phyloP scores from a whole-genome alignment of 2,888 invertebrate species.

The Zhengitettix transpicula region DNA sequence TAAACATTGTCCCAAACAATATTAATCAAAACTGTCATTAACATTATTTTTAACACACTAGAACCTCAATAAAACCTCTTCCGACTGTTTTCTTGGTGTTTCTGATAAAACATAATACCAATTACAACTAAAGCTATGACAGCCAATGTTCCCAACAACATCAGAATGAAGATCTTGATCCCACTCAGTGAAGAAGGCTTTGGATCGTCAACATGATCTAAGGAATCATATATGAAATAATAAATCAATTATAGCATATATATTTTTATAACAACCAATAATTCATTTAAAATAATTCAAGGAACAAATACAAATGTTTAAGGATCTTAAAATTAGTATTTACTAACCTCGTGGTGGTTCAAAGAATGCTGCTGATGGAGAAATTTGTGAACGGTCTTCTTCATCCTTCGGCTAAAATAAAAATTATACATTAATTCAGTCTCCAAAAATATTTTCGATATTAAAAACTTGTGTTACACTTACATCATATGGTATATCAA shows the following conservation, averaged over 20 bases:
- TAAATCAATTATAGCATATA: not conserved
- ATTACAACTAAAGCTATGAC: slow-evolving; percentile 70
- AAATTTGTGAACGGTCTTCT: slow-evolving; percentile 58
- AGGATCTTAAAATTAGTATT: not conserved
- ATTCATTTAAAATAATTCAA: not conserved
- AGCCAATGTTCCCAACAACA: slow-evolving; percentile 69
- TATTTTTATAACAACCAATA: not conserved
- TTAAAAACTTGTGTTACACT: slow-evolving; percentile 21
- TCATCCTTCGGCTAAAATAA: slow-evolving; percentile 38
- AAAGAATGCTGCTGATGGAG: slow-evolving; percentile 77
- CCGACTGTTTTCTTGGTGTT: slow-evolving; percentile 72
- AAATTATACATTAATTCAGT: not conserved
- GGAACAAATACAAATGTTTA: not conserved
- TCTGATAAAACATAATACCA: slow-evolving; percentile 85
- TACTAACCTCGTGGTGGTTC: slow-evolving; percentile 64
- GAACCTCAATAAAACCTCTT: slow-evolving; percentile 62
- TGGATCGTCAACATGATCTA: slow-evolving; percentile 73
- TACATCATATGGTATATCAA: slow-evolving; percentile 56
- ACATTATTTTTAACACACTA: no score
- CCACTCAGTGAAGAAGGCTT: slow-evolving; percentile 76
- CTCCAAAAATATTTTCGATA: not conserved
- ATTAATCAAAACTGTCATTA: no score
- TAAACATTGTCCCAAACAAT: no score
- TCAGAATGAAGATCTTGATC: slow-evolving; percentile 75
- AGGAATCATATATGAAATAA: slow-evolving; percentile 11